Evolutionary conservation across 2,888 invertebrate species (phyloP), one percentile per base, ranked within the genome.

Genomic region (Cecidostiba fungosa): DNA sequence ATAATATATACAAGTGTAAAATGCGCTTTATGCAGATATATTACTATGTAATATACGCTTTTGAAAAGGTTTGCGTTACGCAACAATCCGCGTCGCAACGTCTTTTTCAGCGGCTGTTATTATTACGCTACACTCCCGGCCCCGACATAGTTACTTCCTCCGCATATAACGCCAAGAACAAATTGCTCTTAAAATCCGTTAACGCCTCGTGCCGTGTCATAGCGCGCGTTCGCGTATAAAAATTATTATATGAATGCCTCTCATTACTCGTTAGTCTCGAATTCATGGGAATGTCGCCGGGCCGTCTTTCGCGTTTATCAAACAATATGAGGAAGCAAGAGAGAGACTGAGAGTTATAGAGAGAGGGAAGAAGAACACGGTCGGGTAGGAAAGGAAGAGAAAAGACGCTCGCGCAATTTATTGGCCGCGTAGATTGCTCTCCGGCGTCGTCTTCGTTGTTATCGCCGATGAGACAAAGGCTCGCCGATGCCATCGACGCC

Each of bases 281-380:
- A 77, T 77, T 59, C 39, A 77, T 77, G 77, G 77, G 39, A 59
- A 32, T 77, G 77, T 76, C 76, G 29, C 23, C 32, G 50, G 29
- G 8, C 26, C 32, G 36, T 59, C 62, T 39, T 59, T 54, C 77
- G 16, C 59, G 62, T 77, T 62, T 77, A 77, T 77, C 77, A 36
- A 62, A 23, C 77, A 62, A 77, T 77, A 77, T 77, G 78, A 85
- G 50, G 66, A 80, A 79, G 84, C 79, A 74, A 77, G 84, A 66
- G 77, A 50, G 16, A 76, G 66, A n/a, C n/a, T n/a, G n/a, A n/a
- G n/a, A n/a, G n/a, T n/a, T n/a, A n/a, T 76, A 23, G 69, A 69
- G 59, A 29, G 50, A 50, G 43, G 12, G 43, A 43, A 43, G 12
- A 43, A 43, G 43, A 43, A 10, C 0, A 10, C 43, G 12, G 32